phyloP scores from a whole-genome alignment of 1,140 invertebrate species.

The Acromyrmex heyeri region DNA sequence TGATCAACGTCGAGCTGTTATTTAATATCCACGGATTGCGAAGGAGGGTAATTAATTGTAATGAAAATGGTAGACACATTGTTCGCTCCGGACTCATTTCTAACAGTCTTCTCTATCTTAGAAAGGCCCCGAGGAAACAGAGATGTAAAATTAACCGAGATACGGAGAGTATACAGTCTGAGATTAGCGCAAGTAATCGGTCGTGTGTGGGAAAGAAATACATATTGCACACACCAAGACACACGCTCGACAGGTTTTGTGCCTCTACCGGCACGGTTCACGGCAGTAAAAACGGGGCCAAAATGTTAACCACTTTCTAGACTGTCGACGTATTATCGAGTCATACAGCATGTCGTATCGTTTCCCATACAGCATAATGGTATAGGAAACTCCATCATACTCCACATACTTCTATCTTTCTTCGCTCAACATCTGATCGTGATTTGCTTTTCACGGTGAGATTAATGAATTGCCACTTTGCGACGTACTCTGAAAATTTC shows the following conservation, averaged over 20 bases:
- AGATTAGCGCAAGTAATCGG: constrained; percentile 26
- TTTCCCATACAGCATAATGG: constrained; percentile 37
- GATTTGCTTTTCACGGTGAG: constrained; percentile 26
- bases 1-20: constrained; percentile 6
- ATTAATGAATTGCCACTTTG: constrained; percentile 26
- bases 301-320: constrained; percentile 84
- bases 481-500: constrained; percentile 15
- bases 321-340: constrained; percentile 52
- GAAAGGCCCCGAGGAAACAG: constrained; percentile 5
- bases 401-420: not conserved
- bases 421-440: constrained; percentile 27
- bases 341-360: constrained; percentile 38
- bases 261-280: not conserved
- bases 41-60: constrained; percentile 27
- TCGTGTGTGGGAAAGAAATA: constrained; percentile 58
- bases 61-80: constrained; percentile 49
- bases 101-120: not conserved
- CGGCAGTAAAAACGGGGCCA: constrained; percentile 79
- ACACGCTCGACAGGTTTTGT: constrained; percentile 45
- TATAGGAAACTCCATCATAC: constrained; percentile 6
- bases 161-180: constrained; percentile 21
- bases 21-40: constrained; percentile 23
- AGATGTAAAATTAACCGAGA: constrained; percentile 64
- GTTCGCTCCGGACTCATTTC: constrained; percentile 33
- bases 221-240: not conserved